These are phyloP conservation scores for Apodemus speciosus DNA, from an alignment of 2,113 vertebrate species.

Conservation along the genomic window DNA sequence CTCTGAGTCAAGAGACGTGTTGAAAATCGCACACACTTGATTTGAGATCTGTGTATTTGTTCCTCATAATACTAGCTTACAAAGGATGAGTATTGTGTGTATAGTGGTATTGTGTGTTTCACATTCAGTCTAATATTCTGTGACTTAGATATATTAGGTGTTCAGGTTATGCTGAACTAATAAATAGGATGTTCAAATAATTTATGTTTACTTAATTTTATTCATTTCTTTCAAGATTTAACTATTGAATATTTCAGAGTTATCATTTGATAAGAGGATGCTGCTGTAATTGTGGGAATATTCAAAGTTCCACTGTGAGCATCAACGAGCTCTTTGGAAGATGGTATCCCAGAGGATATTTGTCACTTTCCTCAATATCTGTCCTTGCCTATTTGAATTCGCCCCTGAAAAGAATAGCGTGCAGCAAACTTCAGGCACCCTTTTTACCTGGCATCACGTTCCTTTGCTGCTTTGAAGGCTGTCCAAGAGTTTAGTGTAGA, in stretches of 20 bases:
- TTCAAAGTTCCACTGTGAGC: background rate
- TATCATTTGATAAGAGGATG: background rate
- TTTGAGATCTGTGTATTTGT: background rate
- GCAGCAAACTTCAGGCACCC: background rate
- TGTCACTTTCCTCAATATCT: background rate
- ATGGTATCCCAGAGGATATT: background rate
- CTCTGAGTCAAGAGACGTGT: background rate
- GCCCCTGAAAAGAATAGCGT: background rate
- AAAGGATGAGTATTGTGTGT: background rate
- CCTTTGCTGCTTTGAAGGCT: background rate
- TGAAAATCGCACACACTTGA: background rate
- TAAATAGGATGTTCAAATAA: background rate
- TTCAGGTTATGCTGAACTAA: background rate
- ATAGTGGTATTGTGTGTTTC: background rate
- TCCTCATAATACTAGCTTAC: background rate
- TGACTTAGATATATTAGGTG: background rate
- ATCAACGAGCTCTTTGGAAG: background rate
- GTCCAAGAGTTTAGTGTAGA: background rate
- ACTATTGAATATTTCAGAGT: background rate
- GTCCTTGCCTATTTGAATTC: background rate
- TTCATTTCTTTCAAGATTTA: background rate
- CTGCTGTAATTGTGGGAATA: background rate
- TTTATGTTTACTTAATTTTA: background rate
- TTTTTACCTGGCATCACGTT: background rate
- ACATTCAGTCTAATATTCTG: background rate